These are phyloP conservation scores for Microtus montanus DNA, from an alignment of 2,113 vertebrate species.

Conservation along the genomic window DNA sequence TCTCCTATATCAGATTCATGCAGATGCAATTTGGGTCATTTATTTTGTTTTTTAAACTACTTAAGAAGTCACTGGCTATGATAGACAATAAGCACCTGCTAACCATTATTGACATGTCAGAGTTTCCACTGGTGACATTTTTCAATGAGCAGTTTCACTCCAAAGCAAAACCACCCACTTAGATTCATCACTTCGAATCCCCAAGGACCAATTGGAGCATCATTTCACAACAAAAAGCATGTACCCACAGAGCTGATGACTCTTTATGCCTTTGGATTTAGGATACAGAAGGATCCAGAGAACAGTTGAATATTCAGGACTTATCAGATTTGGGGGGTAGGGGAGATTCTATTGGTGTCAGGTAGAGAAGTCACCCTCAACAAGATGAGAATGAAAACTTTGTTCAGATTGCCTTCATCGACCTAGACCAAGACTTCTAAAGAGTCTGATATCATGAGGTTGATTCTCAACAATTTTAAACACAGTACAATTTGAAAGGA, in stretches of 20 bases:
- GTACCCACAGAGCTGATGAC: neutral
- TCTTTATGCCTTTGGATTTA: neutral
- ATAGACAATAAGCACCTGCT: slow-evolving; percentile 17
- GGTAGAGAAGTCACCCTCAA: neutral
- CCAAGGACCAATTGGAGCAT: neutral
- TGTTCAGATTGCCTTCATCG: neutral
- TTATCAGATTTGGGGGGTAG: no score
- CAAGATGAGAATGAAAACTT: neutral
- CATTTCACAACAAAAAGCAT: neutral
- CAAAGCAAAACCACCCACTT: neutral
- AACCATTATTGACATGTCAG: neutral
- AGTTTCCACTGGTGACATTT: neutral
- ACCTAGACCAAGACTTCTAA: neutral
- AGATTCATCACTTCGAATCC: neutral
- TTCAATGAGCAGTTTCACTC: neutral
- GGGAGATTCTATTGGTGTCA: neutral
- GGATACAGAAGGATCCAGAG: neutral
- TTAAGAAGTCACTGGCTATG: slow-evolving; percentile 15
- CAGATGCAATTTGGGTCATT: neutral
- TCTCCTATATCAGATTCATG: neutral
- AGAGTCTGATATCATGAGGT: neutral
- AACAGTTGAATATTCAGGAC: neutral
- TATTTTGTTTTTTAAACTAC: slow-evolving; percentile 30
- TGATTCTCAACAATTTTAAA: neutral
- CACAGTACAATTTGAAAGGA: neutral